Base-by-base conservation (phyloP, 2,888 invertebrate species). In the Arrhopalites spinosus region DNA sequence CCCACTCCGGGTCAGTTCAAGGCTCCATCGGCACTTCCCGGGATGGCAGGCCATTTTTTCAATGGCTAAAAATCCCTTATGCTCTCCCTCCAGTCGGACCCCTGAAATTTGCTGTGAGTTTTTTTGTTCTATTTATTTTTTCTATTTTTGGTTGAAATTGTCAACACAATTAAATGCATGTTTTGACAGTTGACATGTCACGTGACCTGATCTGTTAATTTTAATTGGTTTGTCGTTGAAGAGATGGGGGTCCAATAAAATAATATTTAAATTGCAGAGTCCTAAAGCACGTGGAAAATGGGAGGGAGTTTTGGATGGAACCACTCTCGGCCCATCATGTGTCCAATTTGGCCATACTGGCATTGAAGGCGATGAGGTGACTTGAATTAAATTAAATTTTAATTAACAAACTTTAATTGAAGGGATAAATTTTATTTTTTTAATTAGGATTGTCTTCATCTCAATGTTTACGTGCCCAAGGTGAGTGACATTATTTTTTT, bases 51-150 rank as follows among this genome's bases (percentile, higher is more conserved):
- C 20, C 43, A 45, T 67, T 67, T 45, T 13, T 45, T 25, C 43
- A 29, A 2, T 67, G 67, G 67, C 47, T 30, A 5, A 47, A 47
- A n/a, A 67, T 67, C 47, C 67, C 67, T 13, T 67, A 45, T 23
- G 67, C 67, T 5, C 13, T 30, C 27, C 66, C 66, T 2, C 66
- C 66, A 20, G 36, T 66, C 17, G 66, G 66, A 15, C 66, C 27
- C 27, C n/a, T 66, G 13, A 25, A 36, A 20, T 66, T 66, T 66
- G 66, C 27, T 13, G 66, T 66, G 36, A 66, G 36, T 30, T 8
- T 17, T 53, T 53, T 20, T 53, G 17, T 53, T 5, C 15, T 11
- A n/a, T n/a, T n/a, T n/a, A n/a, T n/a, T n/a, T n/a, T n/a, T n/a
- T n/a, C 36, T 36, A 36, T 36, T 36, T 3, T 36, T 36, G 36